Base-by-base conservation (phyloP, 2,797 vertebrate genomes). In the Myotis vivesi region DNA sequence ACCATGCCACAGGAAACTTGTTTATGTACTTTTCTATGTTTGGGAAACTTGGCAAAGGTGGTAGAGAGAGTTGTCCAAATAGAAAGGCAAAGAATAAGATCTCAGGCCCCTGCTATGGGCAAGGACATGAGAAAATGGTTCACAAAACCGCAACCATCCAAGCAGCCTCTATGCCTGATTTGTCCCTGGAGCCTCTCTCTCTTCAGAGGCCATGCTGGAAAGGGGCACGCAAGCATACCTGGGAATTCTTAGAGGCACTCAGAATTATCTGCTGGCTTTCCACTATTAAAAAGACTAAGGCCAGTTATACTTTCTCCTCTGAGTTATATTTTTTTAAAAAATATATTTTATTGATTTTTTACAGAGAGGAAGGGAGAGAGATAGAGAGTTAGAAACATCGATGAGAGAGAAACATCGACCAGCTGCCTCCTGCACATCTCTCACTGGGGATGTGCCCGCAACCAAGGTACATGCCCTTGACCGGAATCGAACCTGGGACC, bases 11-110 rank as follows among this genome's bases (percentile, higher is more conserved):
- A 62, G 53, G 30, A 77, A 89, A 93, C 77, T 88, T 79, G n/a
- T 71, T 92, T 36, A 83, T 57, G 69, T 62, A 41, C 71, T 91
- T 91, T 89, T 44, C n/a, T 53, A 33, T 16, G 1, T 92, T 76
- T 81, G 75, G 85, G 85, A 87, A 92, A 33, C 38, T 87, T 92
- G 68, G 64, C 46, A 68, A 25, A 93, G 76, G 44, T 84, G 41
- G 44, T 57, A 16, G 83, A 51, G n/a, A 19, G 30, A 89, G 4
- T 6, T 6, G 1, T 23, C 44, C 19, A 22, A 81, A 59, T 9
- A 82, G 77, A 71, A 83, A 85, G 53, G 51, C 59, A 66, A 51
- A 81, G 73, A 33, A 44, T 20, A 23, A 36, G 46, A n/a, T 77
- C 53, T n/a, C 1, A 88, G 91, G 79, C 23, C 6, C 4, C 5